Evolutionary conservation across 2,888 invertebrate species (phyloP).

Genomic region (Blomia tropicalis): DNA sequence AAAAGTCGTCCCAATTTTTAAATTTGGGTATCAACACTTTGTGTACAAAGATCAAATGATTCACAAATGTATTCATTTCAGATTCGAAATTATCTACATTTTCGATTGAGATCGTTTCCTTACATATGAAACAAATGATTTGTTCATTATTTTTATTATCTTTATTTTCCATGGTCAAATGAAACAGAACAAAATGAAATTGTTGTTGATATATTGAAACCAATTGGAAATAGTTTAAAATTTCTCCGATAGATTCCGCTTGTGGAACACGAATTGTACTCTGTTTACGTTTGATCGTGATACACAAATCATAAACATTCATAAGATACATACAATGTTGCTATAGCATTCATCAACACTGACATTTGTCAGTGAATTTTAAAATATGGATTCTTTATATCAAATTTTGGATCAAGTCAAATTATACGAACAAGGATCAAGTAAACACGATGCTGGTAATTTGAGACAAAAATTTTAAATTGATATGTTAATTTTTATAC

Average conservation of each 20-base stretch:
- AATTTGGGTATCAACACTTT: slow-evolving; percentile 2
- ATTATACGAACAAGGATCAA: neutral
- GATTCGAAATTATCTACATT: neutral
- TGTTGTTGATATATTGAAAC: too few species aligned
- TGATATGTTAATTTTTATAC: neutral
- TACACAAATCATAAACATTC: too few species aligned
- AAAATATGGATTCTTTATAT: neutral
- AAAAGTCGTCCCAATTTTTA: neutral
- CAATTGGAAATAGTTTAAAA: too few species aligned
- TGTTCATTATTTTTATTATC: neutral
- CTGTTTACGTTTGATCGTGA: too few species aligned
- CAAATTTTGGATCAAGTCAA: neutral
- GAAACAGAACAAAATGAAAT: too few species aligned
- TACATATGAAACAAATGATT: neutral
- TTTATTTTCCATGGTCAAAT: neutral
- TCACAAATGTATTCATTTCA: neutral
- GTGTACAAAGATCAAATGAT: neutral
- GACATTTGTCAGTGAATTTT: too few species aligned
- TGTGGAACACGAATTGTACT: too few species aligned
- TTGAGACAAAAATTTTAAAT: too few species aligned
- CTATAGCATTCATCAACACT: too few species aligned
- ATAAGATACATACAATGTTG: too few species aligned
- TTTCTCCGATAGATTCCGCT: too few species aligned
- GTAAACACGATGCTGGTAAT: neutral
- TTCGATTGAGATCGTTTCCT: neutral